Percentiles rank a stretch among this genome's conserved stretches.
phyloP scores from a whole-genome alignment of 2,888 invertebrate species.

The Proisotoma minuta region DNA sequence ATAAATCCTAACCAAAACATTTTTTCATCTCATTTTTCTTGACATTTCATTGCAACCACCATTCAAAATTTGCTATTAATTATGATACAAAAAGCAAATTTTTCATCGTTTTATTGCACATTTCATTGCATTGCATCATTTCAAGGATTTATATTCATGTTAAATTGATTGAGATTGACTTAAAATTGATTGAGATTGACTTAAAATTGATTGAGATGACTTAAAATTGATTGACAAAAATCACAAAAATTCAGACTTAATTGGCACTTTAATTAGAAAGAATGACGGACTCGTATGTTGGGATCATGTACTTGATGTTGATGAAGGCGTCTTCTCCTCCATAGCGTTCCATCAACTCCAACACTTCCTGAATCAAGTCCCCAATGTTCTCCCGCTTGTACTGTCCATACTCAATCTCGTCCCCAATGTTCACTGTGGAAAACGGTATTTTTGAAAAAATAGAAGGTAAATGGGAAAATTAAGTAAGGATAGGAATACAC shows the following conservation, averaged over 20 bases:
- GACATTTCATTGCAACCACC: too few relatives aligned
- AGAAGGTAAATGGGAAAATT: neutral
- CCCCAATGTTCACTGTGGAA: slow-evolving; percentile 64
- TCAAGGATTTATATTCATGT: too few relatives aligned
- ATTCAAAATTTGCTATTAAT: too few relatives aligned
- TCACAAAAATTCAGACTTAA: neutral
- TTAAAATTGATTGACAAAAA: neutral
- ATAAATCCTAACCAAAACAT: too few relatives aligned
- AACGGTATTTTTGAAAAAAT: slow-evolving; percentile 1
- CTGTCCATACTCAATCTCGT: slow-evolving; percentile 84
- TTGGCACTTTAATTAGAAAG: slow-evolving; percentile 49
- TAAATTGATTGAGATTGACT: too few relatives aligned
- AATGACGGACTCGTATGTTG: slow-evolving; percentile 91
- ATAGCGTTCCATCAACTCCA: slow-evolving; percentile 82
- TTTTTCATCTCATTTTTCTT: too few relatives aligned
- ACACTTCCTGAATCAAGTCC: slow-evolving; percentile 85
- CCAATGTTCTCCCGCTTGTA: slow-evolving; percentile 80
- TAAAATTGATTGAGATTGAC: neutral
- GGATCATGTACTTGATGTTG: slow-evolving; percentile 96
- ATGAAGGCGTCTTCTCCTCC: slow-evolving; percentile 96
- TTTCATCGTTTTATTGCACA: too few relatives aligned
- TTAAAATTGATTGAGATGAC: neutral
- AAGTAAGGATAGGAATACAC: neutral
- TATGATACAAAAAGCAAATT: too few relatives aligned
- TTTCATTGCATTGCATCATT: too few relatives aligned